Evolutionary conservation across 2,888 invertebrate species (phyloP), one percentile per base, ranked within the genome.

Genomic region (Metellina segmentata): DNA sequence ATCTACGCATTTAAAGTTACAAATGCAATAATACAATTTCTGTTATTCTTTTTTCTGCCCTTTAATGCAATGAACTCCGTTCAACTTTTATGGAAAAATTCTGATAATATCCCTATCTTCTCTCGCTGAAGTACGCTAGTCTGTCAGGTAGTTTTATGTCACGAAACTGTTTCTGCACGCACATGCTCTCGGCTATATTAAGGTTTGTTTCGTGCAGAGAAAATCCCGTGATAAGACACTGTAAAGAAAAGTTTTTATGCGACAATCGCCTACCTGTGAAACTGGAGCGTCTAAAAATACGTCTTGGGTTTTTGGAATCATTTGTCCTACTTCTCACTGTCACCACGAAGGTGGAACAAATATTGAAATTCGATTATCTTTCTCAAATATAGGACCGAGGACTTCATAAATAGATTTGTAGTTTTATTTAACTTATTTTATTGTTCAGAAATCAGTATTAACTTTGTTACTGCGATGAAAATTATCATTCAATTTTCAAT

Each of bases 131-230:
- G 11, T 61, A 16, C 6, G 16, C 61, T 61, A 16, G 9, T 61
- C 16, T 61, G 6, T 16, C 11, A 61, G 78, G 19, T n/a, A 52
- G 7, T 78, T 52, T 78, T 7, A 51, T n/a, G 9, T 85, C 85
- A 75, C 53, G 85, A 53, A 20, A 69, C n/a, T 8, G 51, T 34
- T 16, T 13, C n/a, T 6, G 20, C 85, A 85, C 85, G 85, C 74
- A 85, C 8, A n/a, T 9, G 7, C 48, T 85, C 53, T n/a, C 71
- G 71, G 70, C 71, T 52, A 51, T 78, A 19, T 52, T 19, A 16
- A 78, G 20, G 11, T 9, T n/a, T n/a, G 49, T 71, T 53, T 75
- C 85, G 74, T 85, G 85, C 85, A 61, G 16, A 75, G 75, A 82
- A 85, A 72, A 75, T 75, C 8, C 53, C 85, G 85, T 85, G 85